Evolutionary conservation across 2,113 vertebrate species (phyloP).

Genomic region (Gobiocypris rarus): DNA sequence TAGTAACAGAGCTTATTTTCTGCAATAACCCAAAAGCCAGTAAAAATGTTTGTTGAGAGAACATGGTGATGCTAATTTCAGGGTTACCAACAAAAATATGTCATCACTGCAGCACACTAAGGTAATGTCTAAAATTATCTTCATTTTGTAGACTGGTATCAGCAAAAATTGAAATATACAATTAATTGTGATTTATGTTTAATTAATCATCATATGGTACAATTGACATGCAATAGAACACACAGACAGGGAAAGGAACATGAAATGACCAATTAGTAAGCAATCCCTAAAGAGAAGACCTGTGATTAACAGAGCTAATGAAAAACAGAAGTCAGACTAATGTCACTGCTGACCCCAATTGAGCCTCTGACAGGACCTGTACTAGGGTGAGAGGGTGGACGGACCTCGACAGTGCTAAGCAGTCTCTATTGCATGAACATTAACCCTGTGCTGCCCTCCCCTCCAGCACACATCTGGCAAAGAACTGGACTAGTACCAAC

Average conservation of each 20-base stretch:
- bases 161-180: too few relatives aligned
- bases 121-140: too few relatives aligned
- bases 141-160: too few relatives aligned
- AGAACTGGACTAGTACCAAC: conserved; percentile 70
- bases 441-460: conserved; percentile 69
- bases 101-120: too few relatives aligned
- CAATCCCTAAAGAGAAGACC: conserved; percentile 63
- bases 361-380: conserved; percentile 51
- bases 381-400: conserved; percentile 58
- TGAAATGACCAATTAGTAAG: conserved; percentile 24
- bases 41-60: too few relatives aligned
- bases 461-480: conserved; percentile 67
- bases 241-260: background rate
- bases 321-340: conserved; percentile 68
- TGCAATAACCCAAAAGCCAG: too few relatives aligned
- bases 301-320: conserved; percentile 73
- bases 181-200: too few relatives aligned
- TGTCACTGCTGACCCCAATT: conserved; percentile 64
- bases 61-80: too few relatives aligned
- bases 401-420: conserved; percentile 69
- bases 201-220: too few relatives aligned
- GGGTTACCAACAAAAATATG: too few relatives aligned
- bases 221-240: background rate
- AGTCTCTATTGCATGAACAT: conserved; percentile 65
- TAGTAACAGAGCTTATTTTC: too few relatives aligned